Conservation (phyloP, 2,888 invertebrate genomes). For the Blera fallax region DNA sequence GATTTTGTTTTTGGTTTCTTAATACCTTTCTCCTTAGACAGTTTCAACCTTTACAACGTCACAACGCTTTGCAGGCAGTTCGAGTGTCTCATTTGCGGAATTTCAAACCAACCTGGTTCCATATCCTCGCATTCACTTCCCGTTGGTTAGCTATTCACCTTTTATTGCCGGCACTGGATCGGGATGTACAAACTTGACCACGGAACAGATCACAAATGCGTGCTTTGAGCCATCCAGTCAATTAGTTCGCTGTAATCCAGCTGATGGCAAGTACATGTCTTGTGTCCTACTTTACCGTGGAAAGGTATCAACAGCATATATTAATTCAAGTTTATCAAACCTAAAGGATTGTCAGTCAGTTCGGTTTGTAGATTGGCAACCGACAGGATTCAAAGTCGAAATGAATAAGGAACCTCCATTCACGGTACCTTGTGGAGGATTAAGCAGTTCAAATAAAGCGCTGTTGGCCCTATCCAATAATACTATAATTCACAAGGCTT, state of each 20-base stretch:
- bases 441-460: constrained; percentile 88
- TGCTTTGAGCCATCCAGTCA: constrained; percentile 92
- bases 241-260: constrained; percentile 88
- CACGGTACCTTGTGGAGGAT: constrained; percentile 88
- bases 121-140: constrained; percentile 94
- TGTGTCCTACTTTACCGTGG: constrained; percentile 88
- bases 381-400: constrained; percentile 91
- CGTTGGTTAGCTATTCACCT: constrained; percentile 89
- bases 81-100: constrained; percentile 88
- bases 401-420: constrained; percentile 90
- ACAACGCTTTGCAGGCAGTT: constrained; percentile 86
- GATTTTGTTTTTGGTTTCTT: neutral
- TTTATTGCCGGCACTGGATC: constrained; percentile 85
- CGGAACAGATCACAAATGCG: constrained; percentile 88
- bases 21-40: constrained; percentile 78
- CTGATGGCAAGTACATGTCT: constrained; percentile 88
- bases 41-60: constrained; percentile 88
- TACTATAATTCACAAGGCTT: constrained; percentile 90
- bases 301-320: constrained; percentile 86
- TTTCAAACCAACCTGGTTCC: constrained; percentile 92
- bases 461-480: constrained; percentile 93
- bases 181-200: constrained; percentile 85
- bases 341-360: constrained; percentile 87
- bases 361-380: constrained; percentile 91
- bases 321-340: constrained; percentile 87